These are phyloP conservation scores for Acipenser oxyrinchus DNA, from an alignment of 2,797 vertebrate species.

Conservation along the genomic window DNA sequence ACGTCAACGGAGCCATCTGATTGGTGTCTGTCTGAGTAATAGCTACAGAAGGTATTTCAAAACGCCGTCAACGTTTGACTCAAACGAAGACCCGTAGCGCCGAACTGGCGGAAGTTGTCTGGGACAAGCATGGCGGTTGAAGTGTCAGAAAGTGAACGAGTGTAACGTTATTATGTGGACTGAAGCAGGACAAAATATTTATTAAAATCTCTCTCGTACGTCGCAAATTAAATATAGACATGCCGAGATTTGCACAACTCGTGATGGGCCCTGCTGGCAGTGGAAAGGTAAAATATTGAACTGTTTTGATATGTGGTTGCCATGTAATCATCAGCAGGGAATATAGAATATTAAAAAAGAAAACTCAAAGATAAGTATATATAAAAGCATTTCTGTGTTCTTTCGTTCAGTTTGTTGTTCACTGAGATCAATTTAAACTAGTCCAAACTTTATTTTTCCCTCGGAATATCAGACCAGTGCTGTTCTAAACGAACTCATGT, in stretches of 20 bases:
- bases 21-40: too few relatives aligned
- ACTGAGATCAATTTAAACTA: too few relatives aligned
- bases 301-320: too few relatives aligned
- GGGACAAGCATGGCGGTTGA: constrained; percentile 1
- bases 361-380: too few relatives aligned
- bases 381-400: neutral
- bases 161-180: neutral
- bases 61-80: constrained; percentile 11
- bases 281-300: constrained; percentile 70
- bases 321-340: neutral
- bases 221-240: constrained; percentile 28
- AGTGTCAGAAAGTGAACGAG: neutral
- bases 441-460: too few relatives aligned
- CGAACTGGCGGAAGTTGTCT: constrained; percentile 6
- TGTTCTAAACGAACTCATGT: too few relatives aligned
- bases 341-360: neutral
- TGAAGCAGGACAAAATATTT: neutral
- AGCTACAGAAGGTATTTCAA: neutral
- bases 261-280: constrained; percentile 96
- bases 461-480: too few relatives aligned
- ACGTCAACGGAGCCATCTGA: too few relatives aligned
- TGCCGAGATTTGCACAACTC: constrained; percentile 90
- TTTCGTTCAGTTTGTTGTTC: neutral
- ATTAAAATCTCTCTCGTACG: neutral
- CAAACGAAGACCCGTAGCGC: constrained; percentile 7